Percentiles rank a stretch among this genome's conserved stretches.
Conservation (phyloP, 2,113 vertebrate species). For the Cryptotis parvus region DNA sequence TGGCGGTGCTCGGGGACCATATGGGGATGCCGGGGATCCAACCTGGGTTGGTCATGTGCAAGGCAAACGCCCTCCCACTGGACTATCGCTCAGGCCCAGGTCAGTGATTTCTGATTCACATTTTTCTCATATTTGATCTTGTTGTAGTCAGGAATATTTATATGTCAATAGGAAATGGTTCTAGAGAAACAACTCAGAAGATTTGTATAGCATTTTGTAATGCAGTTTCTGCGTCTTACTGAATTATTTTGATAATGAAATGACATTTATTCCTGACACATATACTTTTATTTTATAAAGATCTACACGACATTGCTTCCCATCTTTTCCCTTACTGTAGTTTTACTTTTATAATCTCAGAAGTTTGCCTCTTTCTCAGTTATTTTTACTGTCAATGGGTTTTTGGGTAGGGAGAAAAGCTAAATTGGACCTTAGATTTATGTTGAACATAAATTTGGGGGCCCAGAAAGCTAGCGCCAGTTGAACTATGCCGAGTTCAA, state of each 20-base stretch:
- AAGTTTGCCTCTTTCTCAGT: constrained; percentile 22
- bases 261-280: constrained; percentile 8
- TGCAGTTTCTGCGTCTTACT: constrained; percentile 54
- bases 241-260: constrained; percentile 54
- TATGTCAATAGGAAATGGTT: constrained; percentile 40
- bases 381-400: neutral
- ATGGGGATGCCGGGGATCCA: too few relatives aligned
- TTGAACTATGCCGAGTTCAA: too few relatives aligned
- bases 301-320: neutral
- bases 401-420: neutral
- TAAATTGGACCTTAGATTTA: constrained; percentile 32
- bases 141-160: constrained; percentile 33
- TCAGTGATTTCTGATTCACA: too few relatives aligned
- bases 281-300: constrained; percentile 37
- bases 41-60: too few relatives aligned
- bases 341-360: constrained; percentile 45
- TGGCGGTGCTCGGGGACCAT: too few relatives aligned
- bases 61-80: too few relatives aligned
- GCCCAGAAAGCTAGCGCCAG: too few relatives aligned
- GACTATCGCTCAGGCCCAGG: too few relatives aligned
- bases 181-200: constrained; percentile 26
- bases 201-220: constrained; percentile 18
- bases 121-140: neutral
- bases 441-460: constrained; percentile 45
- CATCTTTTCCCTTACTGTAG: neutral